Base-by-base conservation (phyloP, 2,888 invertebrate species). In the Protodeltote pygarga region DNA sequence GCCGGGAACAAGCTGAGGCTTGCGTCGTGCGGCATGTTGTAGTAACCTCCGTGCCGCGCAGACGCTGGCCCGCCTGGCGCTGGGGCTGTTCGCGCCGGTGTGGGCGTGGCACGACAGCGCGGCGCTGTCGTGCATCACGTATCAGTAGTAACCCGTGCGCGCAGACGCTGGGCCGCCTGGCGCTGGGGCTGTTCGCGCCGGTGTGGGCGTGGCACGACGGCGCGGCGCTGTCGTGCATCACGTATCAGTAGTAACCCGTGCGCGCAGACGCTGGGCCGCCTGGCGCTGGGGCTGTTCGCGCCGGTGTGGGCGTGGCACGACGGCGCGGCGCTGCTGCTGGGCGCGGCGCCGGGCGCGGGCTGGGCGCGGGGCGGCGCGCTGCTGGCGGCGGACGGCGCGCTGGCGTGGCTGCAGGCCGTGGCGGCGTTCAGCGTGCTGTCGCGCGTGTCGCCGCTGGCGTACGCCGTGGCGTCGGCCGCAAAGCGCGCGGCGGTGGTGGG, bases 371-470 rank as follows among this genome's bases (percentile, higher is more conserved):
- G 62, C 37, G 70, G 46, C 23, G 62, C 71, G 62, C 75, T 87
- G 76, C 77, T 88, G 70, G 83, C 73, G 27, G 80, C 79, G 20
- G 98, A 98, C 86, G 98, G 98, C 9, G 92, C 96, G 40, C 93
- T 98, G 62, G 98, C 97, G 79, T 99, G 98, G 96, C 90, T 97
- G 66, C 99, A 99, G 89, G 99, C 98, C 35, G 95, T 98, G 72
- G 95, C 98, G 38, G 99, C 99, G 0, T 99, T 99, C 90, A 97
- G 97, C 67, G 96, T 99, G 40, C 93, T 99, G 65, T 97, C 97
- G 39, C 90, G 96, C 61, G 97, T 99, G 23, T 95, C 98, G n/a
- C 98, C 99, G 24, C 93, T 99, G 19, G 97, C 98, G 0, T 99
- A 99, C 87, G 98, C 98, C 0, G 98, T 99, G 44, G 98, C 98